Base-by-base conservation (phyloP, 2,888 invertebrate species). In the Leptinotarsa haldemani region DNA sequence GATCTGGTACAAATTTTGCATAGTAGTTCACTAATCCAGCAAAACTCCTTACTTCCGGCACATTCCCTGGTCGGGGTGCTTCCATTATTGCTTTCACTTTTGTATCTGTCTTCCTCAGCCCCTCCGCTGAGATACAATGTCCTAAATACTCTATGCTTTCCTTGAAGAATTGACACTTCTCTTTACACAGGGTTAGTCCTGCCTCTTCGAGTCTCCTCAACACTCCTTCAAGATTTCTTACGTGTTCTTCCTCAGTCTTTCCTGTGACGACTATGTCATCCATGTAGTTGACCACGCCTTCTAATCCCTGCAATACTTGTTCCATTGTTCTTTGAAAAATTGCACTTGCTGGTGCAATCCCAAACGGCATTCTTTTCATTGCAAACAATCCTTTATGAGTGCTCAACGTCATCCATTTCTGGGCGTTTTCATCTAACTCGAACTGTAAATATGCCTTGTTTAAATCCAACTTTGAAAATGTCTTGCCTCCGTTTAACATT, bases 141-240 rank as follows among this genome's bases (percentile, higher is more conserved):
- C 84, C 83, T 18, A 87, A 75, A 78, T 85, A 86, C 18, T 78
- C 76, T 20, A 85, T 76, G 70, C 83, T 73, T 0, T 80, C 58
- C 75, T 83, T 71, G 48, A 83, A 84, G 71, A 87, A 84, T 25
- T 76, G 68, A 78, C 85, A 85, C 74, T 86, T 86, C 18, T 79
- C 71, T 46, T 63, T 64, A 22, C 82, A 81, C 16, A 85, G 73
- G 9, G 75, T 82, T 20, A 83, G 75, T 5, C 83, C 83, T 48
- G 81, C 77, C 1, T 81, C 73, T 20, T 52, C 64, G n/a, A 78
- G 79, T 52, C 75, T 80, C 5, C 68, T 64, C 1, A 85, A 78
- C 9, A 85, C 82, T 16, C 50, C 40, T 63, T 76, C 66, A 20
- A 84, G 69, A 18, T 77, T 79, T 56, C 79, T 53, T 20, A 71